Evolutionary conservation across 2,888 invertebrate species (phyloP).

Genomic region (Acrobasis suavella): DNA sequence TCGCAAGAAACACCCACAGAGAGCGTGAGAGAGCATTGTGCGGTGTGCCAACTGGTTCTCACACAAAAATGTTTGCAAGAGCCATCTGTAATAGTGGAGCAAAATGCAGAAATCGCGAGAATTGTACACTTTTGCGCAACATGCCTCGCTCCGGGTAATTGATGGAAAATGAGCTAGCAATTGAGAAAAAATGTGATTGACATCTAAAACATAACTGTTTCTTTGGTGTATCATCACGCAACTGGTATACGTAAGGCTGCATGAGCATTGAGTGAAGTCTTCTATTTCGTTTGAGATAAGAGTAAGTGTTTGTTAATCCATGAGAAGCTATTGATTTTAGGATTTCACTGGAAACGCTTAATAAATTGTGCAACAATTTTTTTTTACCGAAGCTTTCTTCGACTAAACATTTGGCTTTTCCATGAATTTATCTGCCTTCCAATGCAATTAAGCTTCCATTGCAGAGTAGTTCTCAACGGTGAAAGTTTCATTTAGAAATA

Average conservation of each 20-base stretch:
- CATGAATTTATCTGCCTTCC: no score
- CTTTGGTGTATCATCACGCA: background rate
- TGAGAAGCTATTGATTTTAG: no score
- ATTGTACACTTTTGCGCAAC: constrained; percentile 53
- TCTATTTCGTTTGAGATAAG: no score
- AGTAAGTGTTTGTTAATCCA: no score
- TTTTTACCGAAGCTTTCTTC: no score
- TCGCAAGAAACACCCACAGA: constrained; percentile 70
- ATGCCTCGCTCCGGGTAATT: constrained; percentile 30
- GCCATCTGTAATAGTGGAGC: constrained; percentile 61
- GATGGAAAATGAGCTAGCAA: constrained; percentile 24
- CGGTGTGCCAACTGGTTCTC: constrained; percentile 67
- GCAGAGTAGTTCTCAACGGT: no score
- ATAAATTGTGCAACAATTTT: no score
- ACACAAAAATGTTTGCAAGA: constrained; percentile 66
- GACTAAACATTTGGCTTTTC: no score
- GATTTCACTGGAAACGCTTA: no score
- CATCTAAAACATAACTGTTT: constrained; percentile 4
- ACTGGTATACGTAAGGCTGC: background rate
- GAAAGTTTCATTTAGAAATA: no score
- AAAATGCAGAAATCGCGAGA: constrained; percentile 61
- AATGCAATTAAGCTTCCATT: no score
- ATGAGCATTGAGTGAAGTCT: background rate
- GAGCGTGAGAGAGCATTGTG: constrained; percentile 63
- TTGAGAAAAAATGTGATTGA: constrained; percentile 13